phyloP scores from a whole-genome alignment of 1,140 invertebrate genomes.

The Mercenaria mercenaria region DNA sequence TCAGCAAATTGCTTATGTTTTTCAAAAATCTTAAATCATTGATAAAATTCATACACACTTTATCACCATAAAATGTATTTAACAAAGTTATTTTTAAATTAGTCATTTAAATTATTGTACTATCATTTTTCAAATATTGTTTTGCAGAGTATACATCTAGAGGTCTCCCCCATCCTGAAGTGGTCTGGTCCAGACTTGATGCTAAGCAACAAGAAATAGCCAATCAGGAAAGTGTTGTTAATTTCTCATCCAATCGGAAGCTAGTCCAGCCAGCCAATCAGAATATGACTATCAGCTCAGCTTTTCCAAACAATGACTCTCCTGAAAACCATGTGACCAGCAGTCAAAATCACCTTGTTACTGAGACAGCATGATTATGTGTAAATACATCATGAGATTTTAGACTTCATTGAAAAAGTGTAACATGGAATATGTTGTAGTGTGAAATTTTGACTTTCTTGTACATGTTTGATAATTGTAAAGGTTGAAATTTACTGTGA shows the following conservation, averaged over 20 bases:
- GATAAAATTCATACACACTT: no score
- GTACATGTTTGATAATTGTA: background rate
- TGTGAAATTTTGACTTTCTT: conserved; percentile 2
- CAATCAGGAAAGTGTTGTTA: conserved; percentile 35
- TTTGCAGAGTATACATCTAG: conserved; percentile 37
- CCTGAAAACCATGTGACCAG: conserved; percentile 22
- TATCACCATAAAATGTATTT: no score
- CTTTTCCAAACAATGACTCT: background rate
- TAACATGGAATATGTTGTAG: background rate
- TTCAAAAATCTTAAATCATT: no score
- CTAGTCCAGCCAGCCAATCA: conserved; percentile 54
- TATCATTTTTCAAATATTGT: background rate
- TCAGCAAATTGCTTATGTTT: no score
- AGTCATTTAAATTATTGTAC: no score
- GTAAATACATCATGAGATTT: background rate
- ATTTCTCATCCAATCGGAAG: conserved; percentile 34
- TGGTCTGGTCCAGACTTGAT: conserved; percentile 54
- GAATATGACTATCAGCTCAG: conserved; percentile 36
- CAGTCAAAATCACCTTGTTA: background rate
- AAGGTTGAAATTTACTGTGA: background rate
- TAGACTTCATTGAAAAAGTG: background rate
- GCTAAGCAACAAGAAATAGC: conserved; percentile 21
- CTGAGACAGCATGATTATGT: conserved; percentile 13
- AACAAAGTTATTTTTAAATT: no score
- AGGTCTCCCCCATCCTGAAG: conserved; percentile 55